Base-by-base conservation (phyloP, 2,797 vertebrate species). In the Ptychobarbus kaznakovi region DNA sequence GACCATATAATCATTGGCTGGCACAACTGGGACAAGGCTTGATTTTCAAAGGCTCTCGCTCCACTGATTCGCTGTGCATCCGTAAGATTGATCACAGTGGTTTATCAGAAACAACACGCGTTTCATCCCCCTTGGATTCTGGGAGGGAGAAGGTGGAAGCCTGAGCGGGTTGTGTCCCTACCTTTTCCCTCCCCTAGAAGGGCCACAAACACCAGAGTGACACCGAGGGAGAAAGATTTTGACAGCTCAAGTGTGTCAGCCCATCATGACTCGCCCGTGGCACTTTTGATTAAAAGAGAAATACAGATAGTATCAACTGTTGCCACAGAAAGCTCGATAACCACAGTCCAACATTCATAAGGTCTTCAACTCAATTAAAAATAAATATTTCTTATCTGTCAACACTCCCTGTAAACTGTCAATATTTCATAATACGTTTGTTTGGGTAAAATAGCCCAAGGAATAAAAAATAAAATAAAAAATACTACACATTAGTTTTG, bases 41-140 rank as follows among this genome's bases (percentile, higher is more conserved):
- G 94, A 94, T 95, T 95, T 96, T 96, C 95, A 96, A 96, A 96
- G 95, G 92, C 91, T 94, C 93, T 94, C 87, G 92, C 95, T 95
- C 91, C 92, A 91, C 93, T 92, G 95, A 96, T 96, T 96, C 88
- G 91, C 95, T 94, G 93, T 92, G 95, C 94, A 95, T 95, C 94
- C 93, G 92, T 92, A 92, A 95, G 95, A 96, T 95, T 96, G 95
- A 96, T 96, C 95, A 95, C 94, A 95, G 95, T 92, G 94, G 93
- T 96, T 96, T 96, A 96, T 96, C 95, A 95, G 94, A 93, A 94
- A 94, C 94, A 96, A 95, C 95, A 95, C 93, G 95, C 93, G 93
- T 93, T 92, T 93, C 92, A 93, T 94, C 93, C 93, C 92, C 90
- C 81, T 93, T 92, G 91, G 92, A 95, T 93, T 93, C 92, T 40